Conservation (phyloP, 1,140 invertebrate genomes). For the Stegodyphus dumicola region DNA sequence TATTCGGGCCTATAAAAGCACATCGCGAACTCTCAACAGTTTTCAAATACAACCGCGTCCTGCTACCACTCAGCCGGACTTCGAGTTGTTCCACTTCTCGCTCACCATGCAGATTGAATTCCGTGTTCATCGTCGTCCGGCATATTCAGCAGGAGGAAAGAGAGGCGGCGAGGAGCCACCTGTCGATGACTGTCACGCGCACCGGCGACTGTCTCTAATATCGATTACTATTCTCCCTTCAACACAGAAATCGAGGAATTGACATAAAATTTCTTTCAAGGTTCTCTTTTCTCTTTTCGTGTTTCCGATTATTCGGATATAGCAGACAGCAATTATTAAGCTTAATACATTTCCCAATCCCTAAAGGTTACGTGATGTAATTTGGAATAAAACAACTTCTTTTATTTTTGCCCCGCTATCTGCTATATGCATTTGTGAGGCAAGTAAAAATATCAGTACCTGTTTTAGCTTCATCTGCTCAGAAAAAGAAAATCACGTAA, state of each 20-base stretch:
- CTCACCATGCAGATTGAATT: background rate
- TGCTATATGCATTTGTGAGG: too few relatives aligned
- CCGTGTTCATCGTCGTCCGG: background rate
- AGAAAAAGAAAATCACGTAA: too few relatives aligned
- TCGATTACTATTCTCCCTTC: background rate
- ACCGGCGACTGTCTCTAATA: slow-evolving; percentile 17
- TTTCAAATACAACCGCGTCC: background rate
- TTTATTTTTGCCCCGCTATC: too few relatives aligned
- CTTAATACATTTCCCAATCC: too few relatives aligned
- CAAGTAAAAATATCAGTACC: too few relatives aligned
- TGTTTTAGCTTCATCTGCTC: too few relatives aligned
- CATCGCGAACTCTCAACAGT: background rate
- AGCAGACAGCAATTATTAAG: too few relatives aligned
- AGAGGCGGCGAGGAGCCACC: background rate
- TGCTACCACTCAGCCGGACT: background rate
- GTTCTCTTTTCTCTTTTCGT: background rate
- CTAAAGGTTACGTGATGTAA: too few relatives aligned
- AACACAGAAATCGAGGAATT: background rate
- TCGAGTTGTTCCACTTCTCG: background rate
- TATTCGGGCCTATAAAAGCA: background rate
- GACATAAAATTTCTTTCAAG: background rate
- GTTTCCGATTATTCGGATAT: background rate
- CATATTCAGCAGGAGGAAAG: background rate
- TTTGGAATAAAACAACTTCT: too few relatives aligned
- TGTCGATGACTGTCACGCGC: slow-evolving; percentile 6